A percentile compares a stretch with the other conserved stretches of the same genome.
Conservation (phyloP, 2,113 vertebrate genomes). For the Megalops atlanticus region DNA sequence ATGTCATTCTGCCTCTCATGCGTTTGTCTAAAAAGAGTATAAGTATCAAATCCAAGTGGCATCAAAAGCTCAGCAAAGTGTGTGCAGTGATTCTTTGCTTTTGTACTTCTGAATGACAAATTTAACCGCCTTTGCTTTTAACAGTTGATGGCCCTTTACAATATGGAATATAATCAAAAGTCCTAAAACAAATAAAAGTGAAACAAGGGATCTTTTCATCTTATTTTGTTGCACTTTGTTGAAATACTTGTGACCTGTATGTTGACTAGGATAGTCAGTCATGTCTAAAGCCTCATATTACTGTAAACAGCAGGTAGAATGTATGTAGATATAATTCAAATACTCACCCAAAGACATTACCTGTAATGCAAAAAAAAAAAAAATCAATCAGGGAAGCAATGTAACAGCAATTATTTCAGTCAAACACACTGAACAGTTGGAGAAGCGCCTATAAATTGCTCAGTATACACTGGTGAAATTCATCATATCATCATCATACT, state of each 20-base stretch:
- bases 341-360: conserved; percentile 68
- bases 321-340: conserved; percentile 2
- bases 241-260: background rate
- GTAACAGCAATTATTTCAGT: background rate
- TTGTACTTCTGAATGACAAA: background rate
- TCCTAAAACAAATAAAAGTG: too few relatives aligned
- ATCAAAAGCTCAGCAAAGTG: background rate
- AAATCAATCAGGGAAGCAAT: conserved; percentile 10
- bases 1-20: conserved; percentile 68
- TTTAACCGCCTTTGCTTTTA: background rate
- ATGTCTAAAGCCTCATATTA: background rate
- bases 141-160: background rate
- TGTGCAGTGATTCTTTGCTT: background rate
- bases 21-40: conserved; percentile 43
- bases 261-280: background rate
- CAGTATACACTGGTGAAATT: background rate
- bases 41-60: too few relatives aligned
- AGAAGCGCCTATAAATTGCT: background rate
- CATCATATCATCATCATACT: background rate
- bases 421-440: background rate
- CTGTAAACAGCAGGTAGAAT: background rate
- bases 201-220: background rate
- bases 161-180: background rate
- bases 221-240: background rate
- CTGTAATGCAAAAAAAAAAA: conserved; percentile 53